These are phyloP conservation scores for cattle (Bos taurus) DNA, from an alignment of 2,113 vertebrate species.

Conservation along the genomic window DNA sequence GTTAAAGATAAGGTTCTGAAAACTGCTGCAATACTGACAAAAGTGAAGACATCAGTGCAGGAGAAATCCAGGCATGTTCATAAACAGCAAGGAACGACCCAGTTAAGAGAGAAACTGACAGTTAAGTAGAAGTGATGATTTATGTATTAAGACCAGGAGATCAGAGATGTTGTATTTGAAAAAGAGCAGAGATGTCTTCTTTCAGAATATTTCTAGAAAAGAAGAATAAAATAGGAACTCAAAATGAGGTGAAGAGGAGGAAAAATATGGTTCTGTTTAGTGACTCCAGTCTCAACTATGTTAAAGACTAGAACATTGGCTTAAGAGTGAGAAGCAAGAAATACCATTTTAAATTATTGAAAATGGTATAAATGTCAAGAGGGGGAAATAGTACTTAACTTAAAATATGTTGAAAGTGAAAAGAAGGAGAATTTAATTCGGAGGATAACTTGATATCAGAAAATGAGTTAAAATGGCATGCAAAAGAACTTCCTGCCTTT, in stretches of 20 bases:
- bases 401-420: not conserved
- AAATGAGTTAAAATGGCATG: not conserved
- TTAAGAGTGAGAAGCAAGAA: not conserved
- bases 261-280: not conserved
- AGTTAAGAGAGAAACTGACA: not conserved
- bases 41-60: not conserved
- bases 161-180: not conserved
- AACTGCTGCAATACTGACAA: not conserved
- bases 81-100: not conserved
- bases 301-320: not conserved
- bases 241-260: not conserved
- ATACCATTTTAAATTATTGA: constrained; percentile 48
- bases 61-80: not conserved
- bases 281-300: not conserved
- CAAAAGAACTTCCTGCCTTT: not conserved
- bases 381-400: not conserved
- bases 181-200: not conserved
- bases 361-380: not conserved
- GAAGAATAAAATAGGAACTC: not conserved
- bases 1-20: not conserved
- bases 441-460: not conserved
- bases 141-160: not conserved
- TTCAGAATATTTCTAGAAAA: not conserved
- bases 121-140: not conserved
- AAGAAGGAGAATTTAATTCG: constrained; percentile 25